These are phyloP conservation scores for Axinella damicornis DNA, from an alignment of 37 sponge, comb jelly and placozoan genomes.

Conservation along the genomic window DNA sequence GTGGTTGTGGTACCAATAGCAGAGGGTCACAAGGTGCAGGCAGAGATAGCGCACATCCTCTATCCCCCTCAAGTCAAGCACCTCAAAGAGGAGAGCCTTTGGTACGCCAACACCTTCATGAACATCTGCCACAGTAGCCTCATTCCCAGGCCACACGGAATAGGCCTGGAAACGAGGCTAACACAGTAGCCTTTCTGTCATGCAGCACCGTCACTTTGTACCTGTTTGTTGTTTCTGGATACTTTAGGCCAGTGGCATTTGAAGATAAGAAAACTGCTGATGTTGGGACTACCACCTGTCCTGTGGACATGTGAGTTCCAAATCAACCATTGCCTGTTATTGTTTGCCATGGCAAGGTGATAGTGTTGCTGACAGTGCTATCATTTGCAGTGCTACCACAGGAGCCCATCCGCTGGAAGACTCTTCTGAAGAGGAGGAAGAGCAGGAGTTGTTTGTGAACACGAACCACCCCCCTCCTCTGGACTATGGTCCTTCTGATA, in stretches of 20 bases:
- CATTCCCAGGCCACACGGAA: too few relatives aligned
- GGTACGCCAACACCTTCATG: too few relatives aligned
- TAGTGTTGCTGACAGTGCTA: too few relatives aligned
- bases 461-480: conserved; percentile 56
- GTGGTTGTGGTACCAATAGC: conserved; percentile 91
- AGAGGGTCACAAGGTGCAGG: conserved; percentile 95
- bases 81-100: conserved; percentile 77
- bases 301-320: neutral
- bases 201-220: too few relatives aligned
- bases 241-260: neutral
- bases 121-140: too few relatives aligned
- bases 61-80: conserved; percentile 88
- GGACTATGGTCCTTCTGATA: neutral
- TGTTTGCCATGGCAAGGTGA: too few relatives aligned
- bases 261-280: neutral
- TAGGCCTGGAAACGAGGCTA: too few relatives aligned
- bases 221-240: neutral
- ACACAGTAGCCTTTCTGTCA: too few relatives aligned
- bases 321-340: too few relatives aligned
- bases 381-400: too few relatives aligned
- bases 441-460: conserved; percentile 80
- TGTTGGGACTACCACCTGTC: neutral
- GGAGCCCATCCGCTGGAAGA: neutral
- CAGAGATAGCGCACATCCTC: conserved; percentile 91
- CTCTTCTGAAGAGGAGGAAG: conserved; percentile 42